Base-by-base conservation (phyloP, 2,888 invertebrate genomes). In the Melanchra persicariae region DNA sequence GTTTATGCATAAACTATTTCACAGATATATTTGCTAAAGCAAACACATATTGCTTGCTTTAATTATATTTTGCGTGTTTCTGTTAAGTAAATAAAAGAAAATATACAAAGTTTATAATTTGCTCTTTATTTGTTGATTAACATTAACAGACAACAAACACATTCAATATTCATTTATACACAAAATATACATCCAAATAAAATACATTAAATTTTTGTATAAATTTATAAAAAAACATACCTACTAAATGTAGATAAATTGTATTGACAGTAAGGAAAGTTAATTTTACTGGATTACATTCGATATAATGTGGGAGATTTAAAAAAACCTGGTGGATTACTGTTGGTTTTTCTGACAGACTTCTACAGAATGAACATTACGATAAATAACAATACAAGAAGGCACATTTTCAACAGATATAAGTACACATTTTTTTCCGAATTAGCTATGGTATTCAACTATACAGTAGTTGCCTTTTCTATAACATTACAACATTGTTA, bases 121-220 rank as follows among this genome's bases (percentile, higher is more conserved):
- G 26, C 43, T 84, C 62, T 79, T 62, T 77, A 68, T 54, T 77
- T 65, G 54, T 77, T 65, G 54, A 66, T 80, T 65, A 82, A 76
- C 74, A 68, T 73, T 65, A 81, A 81, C 81, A 83, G 61, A 78
- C 62, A 85, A 85, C 67, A 78, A 79, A 71, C 73, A 83, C 68
- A 49, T 72, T 57, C 49, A 58, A 64, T 68, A 71, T 70, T 66
- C 51, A 59, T 70, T 64, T 75, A 40, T 72, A 66, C 60, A 81
- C 60, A 70, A 67, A 76, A 72, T 74, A 78, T 77, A 73, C 65
- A 70, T 65, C 34, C 62, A 68, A 73, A 67, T 60, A 62, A 22
- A 63, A 40, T 63, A 60, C 37, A 59, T 57, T 47, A 2, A 54
- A 68, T 37, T 73, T 67, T 68, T 69, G 65, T 83, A 77, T 67